Evolutionary conservation across 1,140 invertebrate genomes (phyloP), one percentile per base, ranked within the genome.

Genomic region (Magallana angulata): DNA sequence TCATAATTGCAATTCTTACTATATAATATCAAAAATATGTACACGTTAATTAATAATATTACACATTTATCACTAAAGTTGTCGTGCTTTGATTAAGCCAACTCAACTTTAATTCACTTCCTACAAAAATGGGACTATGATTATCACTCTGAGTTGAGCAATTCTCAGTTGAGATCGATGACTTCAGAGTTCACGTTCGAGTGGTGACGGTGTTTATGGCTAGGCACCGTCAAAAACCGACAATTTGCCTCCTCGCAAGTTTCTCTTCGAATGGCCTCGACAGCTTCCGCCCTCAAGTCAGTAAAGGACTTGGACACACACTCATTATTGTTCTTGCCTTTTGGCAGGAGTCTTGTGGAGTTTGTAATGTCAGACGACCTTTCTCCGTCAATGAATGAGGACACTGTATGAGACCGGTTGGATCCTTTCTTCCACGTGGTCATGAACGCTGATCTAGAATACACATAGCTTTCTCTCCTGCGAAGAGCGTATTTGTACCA

Each of bases 401-500:
- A 82, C 56, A 71, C 16, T 11, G 71, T 30, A 58, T 76, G 57
- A 8, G 85, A 62, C 8, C 62, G 18, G 30, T 64, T 68, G 8
- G 85, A 86, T 58, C 85, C 68, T 12, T 76, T 64, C 57, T 71
- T 64, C 85, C 85, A 89, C 9, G 85, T 82, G 6, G 88, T 87
- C 76, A 87, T 36, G 57, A 89, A 84, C 36, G 88, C 88, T 1
- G 88, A 85, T 76, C 88, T 62, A 6, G 88, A 87, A 48, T 87
- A 89, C 71, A 86, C 71, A 30, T 68, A 76, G 57, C 88, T 89
- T 60, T 89, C 88, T 30, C 80, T 81, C 81, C 88, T 57, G 3
- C 86, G 80, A 48, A 89, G 81, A 11, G 88, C 88, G 59, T 89
- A 89, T 85, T 82, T 89, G 88, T 89, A 85, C 88, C 88, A 89